Conservation (phyloP, 2,888 invertebrate species). For the Strigamia crassipes region DNA sequence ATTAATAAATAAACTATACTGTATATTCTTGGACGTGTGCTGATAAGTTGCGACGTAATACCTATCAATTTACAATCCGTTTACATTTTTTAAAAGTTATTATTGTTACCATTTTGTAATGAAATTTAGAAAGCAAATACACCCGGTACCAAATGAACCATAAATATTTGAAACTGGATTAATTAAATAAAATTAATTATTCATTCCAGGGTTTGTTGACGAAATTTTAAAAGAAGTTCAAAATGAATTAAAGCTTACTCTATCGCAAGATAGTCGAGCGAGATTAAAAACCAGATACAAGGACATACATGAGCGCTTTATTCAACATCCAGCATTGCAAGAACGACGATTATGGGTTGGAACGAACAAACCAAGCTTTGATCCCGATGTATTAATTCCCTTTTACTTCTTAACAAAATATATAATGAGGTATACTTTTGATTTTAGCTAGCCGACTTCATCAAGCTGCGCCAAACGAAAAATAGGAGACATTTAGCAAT, state of each 20-base stretch:
- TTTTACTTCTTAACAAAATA: neutral
- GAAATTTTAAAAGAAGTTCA: conserved; percentile 8
- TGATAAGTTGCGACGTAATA: no score
- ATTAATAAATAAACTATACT: no score
- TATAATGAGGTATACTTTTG: no score
- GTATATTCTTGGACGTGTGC: no score
- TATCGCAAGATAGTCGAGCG: conserved; percentile 3
- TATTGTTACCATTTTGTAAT: no score
- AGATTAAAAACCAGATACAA: conserved; percentile 8
- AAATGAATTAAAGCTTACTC: neutral
- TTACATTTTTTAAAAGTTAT: no score
- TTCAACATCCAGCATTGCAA: conserved; percentile 4
- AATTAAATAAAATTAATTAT: no score
- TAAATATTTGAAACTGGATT: no score
- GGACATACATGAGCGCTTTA: neutral
- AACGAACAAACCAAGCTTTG: neutral
- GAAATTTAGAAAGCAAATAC: no score
- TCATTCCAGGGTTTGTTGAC: neutral
- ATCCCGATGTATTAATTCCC: neutral
- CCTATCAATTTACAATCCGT: no score
- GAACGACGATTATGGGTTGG: conserved; percentile 29
- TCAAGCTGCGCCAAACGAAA: neutral
- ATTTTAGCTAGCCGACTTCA: neutral
- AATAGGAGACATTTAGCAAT: conserved; percentile 29
- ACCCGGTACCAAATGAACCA: no score